Conservation (phyloP, 1,140 invertebrate species). For the Drosophila baimaii region DNA sequence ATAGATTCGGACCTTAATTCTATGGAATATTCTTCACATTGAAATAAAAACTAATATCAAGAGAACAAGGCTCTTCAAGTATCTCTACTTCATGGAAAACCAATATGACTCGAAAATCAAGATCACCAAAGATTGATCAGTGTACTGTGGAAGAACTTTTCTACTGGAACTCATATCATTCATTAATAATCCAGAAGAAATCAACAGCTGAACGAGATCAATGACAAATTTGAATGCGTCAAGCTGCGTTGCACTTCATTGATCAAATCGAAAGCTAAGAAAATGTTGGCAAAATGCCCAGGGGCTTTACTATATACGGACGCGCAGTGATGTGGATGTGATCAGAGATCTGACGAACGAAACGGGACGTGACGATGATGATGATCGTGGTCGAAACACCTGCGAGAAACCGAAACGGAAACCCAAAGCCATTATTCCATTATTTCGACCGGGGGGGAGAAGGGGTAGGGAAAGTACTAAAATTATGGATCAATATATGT, state of each 20-base stretch:
- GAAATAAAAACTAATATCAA: neutral
- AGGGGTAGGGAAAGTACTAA: constrained; percentile 1
- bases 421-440: constrained; percentile 44
- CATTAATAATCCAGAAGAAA: constrained; percentile 1
- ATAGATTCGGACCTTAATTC: too few relatives aligned
- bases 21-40: too few relatives aligned
- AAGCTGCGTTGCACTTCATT: constrained; percentile 52
- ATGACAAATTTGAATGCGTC: constrained; percentile 40
- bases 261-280: constrained; percentile 31
- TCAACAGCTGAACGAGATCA: constrained; percentile 18
- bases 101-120: neutral
- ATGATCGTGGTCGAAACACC: constrained; percentile 31
- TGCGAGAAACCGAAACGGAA: constrained; percentile 46
- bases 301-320: constrained; percentile 21
- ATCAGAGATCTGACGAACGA: constrained; percentile 20
- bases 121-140: neutral
- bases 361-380: constrained; percentile 36
- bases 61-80: neutral
- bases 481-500: constrained; percentile 43
- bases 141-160: neutral
- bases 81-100: neutral
- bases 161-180: constrained; percentile 1
- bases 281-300: constrained; percentile 30
- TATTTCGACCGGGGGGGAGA: constrained; percentile 3
- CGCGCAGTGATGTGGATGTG: neutral